A percentile compares a stretch with the other conserved stretches of the same genome.
phyloP scores from a whole-genome alignment of 2,113 vertebrate genomes.

The Choloepus hoffmanni region DNA sequence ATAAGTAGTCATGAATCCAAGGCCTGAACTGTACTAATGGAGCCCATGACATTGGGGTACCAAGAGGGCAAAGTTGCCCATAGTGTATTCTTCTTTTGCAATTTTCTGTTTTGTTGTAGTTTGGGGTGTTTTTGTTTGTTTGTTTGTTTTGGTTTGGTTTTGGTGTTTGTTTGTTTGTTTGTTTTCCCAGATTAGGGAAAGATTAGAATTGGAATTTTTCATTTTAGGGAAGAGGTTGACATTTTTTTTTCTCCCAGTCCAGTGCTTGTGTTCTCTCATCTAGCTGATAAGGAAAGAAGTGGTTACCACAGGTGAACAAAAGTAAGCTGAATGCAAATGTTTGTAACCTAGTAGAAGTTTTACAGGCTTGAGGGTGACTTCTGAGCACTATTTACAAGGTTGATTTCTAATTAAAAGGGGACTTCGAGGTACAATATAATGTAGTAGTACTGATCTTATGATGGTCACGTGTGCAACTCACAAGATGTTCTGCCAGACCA shows the following conservation, averaged over 20 bases:
- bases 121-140: background rate
- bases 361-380: background rate
- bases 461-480: background rate
- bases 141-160: no score
- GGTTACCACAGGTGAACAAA: rapidly evolving
- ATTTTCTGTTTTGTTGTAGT: background rate
- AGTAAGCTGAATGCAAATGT: rapidly evolving
- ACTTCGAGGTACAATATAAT: background rate
- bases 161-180: background rate
- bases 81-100: background rate
- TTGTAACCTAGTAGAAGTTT: no score
- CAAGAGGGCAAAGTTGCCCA: no score
- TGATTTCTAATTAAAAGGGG: conserved; percentile 1
- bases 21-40: background rate
- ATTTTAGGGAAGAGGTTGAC: background rate
- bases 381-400: background rate
- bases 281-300: background rate
- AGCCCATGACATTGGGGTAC: background rate
- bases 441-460: background rate
- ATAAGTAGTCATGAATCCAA: background rate
- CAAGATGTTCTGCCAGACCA: background rate
- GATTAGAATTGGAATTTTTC: background rate
- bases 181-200: background rate
- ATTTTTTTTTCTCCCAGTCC: background rate
- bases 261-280: background rate